Conservation (phyloP, 1,140 invertebrate species). For the Ostrea denselamellosa region DNA sequence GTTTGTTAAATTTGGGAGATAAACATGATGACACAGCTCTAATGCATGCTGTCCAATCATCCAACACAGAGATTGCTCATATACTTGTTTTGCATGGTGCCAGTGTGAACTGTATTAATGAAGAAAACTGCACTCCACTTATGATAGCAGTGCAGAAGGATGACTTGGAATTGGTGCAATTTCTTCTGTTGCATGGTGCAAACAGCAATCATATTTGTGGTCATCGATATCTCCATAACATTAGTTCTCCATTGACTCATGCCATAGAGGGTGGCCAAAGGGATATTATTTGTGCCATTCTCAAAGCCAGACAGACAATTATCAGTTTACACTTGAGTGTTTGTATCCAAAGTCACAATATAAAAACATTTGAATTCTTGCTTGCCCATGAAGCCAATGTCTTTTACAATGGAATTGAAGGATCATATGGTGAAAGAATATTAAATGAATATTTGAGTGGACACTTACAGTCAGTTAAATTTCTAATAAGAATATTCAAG, state of each 20-base stretch:
- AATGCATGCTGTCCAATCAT: neutral
- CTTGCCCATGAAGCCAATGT: neutral
- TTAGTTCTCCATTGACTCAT: neutral
- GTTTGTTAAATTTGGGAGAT: neutral
- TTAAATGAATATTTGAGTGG: neutral
- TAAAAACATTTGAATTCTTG: neutral
- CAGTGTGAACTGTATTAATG: neutral
- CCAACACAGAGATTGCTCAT: neutral
- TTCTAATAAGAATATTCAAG: neutral
- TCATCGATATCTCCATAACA: neutral
- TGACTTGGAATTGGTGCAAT: neutral
- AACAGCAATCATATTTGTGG: slow-evolving; percentile 9
- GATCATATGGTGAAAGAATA: neutral
- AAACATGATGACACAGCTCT: neutral
- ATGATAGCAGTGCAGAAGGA: neutral
- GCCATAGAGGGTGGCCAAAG: neutral
- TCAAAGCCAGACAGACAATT: neutral
- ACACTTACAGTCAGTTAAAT: neutral
- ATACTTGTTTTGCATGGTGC: slow-evolving; percentile 22
- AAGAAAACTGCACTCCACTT: neutral
- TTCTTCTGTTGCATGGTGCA: slow-evolving; percentile 6
- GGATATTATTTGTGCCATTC: neutral
- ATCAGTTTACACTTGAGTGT: neutral
- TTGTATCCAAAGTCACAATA: slow-evolving; percentile 9
- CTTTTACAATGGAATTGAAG: neutral